phyloP scores from a whole-genome alignment of 53 echinoderm and acorn worm genomes.

The Paelopatides confundens region DNA sequence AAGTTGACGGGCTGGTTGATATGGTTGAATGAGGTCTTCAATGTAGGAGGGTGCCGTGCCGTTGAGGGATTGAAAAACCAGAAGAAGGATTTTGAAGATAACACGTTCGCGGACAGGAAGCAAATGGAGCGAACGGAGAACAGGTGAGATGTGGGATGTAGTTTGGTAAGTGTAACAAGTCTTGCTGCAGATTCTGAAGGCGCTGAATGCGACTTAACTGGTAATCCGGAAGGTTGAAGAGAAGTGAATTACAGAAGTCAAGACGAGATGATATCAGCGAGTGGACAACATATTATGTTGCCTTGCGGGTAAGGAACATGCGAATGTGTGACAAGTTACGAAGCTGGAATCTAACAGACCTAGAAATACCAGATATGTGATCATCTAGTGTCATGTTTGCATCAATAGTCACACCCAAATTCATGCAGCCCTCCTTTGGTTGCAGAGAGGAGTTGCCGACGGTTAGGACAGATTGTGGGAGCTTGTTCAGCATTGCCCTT shows the following conservation, averaged over 20 bases:
- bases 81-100: background rate
- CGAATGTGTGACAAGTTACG: too few relatives aligned
- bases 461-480: too few relatives aligned
- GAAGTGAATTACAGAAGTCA: constrained; percentile 36
- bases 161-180: constrained; percentile 3
- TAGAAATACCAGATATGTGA: too few relatives aligned
- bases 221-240: constrained; percentile 12
- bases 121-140: constrained; percentile 37
- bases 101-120: background rate
- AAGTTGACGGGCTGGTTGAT: too few relatives aligned
- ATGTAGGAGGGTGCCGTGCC: background rate
- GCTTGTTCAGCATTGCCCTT: too few relatives aligned
- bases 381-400: too few relatives aligned
- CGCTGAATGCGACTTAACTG: background rate
- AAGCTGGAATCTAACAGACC: too few relatives aligned
- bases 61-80: background rate
- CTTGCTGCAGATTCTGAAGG: constrained; percentile 28
- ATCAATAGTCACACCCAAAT: too few relatives aligned
- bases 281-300: too few relatives aligned
- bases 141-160: background rate
- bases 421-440: too few relatives aligned
- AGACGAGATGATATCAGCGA: background rate
- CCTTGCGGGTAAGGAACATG: too few relatives aligned
- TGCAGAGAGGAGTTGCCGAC: too few relatives aligned
- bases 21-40: background rate